These are phyloP conservation scores for Caenorhabditis doughertyi DNA, from an alignment of 2,888 invertebrate species.

Conservation along the genomic window DNA sequence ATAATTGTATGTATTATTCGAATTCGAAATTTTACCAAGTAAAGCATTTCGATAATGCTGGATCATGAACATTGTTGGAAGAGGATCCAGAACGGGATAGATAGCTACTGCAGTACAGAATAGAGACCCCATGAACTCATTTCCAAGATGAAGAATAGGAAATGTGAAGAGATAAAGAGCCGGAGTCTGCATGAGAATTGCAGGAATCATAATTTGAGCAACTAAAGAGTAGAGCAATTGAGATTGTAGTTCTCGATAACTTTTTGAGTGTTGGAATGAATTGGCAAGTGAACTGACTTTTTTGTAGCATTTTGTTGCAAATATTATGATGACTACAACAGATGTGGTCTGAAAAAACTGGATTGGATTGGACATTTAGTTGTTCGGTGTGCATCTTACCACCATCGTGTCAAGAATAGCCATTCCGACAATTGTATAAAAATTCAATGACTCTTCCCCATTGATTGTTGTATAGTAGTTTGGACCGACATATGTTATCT, in stretches of 20 bases:
- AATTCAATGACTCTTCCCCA: not conserved
- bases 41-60: conserved; percentile 25
- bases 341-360: conserved; percentile 3
- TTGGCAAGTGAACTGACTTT: not conserved
- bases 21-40: not conserved
- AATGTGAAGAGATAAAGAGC: conserved; percentile 4
- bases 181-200: conserved; percentile 9
- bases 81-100: conserved; percentile 33
- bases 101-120: conserved; percentile 4
- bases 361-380: not conserved
- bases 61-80: conserved; percentile 27
- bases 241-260: conserved; percentile 20
- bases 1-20: not conserved
- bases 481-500: conserved; percentile 6
- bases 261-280: not conserved
- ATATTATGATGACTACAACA: conserved; percentile 1
- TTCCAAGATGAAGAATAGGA: conserved; percentile 26
- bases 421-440: conserved; percentile 15
- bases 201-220: conserved; percentile 18
- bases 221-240: conserved; percentile 25
- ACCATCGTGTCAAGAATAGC: conserved; percentile 7
- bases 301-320: conserved; percentile 21
- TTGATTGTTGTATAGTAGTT: conserved; percentile 5
- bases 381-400: not conserved
- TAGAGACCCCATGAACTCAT: not conserved